A percentile compares a stretch with the other conserved stretches of the same genome.
phyloP scores from a whole-genome alignment of 1,140 invertebrate species.

The Dinoponera quadriceps region DNA sequence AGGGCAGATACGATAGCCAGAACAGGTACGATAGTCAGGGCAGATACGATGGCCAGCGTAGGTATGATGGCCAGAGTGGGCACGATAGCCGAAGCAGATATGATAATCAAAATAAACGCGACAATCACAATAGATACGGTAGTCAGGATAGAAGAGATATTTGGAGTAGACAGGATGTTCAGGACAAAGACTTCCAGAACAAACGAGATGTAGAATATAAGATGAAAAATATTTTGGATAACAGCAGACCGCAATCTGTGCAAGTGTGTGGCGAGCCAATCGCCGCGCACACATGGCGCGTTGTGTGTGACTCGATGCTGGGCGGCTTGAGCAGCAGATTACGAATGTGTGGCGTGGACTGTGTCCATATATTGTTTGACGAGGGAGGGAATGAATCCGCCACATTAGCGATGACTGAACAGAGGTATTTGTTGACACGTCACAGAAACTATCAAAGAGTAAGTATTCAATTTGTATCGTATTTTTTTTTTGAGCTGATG shows the following conservation, averaged over 20 bases:
- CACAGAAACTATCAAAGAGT: constrained; percentile 84
- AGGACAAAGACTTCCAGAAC: neutral
- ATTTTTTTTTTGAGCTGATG: constrained; percentile 2
- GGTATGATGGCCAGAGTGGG: neutral
- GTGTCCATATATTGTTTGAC: constrained; percentile 85
- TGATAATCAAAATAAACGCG: neutral
- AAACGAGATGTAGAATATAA: neutral
- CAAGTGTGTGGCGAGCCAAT: neutral
- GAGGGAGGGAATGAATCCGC: constrained; percentile 85
- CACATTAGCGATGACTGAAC: constrained; percentile 84
- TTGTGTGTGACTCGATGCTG: constrained; percentile 87
- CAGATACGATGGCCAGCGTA: neutral
- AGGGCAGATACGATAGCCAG: neutral
- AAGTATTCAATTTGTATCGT: constrained; percentile 50
- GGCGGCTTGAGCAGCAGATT: constrained; percentile 87
- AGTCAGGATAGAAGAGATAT: constrained; percentile 22
- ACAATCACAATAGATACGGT: constrained; percentile 8
- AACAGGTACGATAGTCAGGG: constrained; percentile 11
- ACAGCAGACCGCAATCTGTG: neutral
- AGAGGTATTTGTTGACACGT: constrained; percentile 87
- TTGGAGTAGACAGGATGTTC: neutral
- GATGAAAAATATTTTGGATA: too few species aligned
- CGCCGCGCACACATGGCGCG: constrained; percentile 73
- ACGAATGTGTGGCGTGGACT: constrained; percentile 89
- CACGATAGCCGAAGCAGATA: neutral